Percentiles rank a stretch among this genome's conserved stretches.
Conservation (phyloP, 2,888 invertebrate genomes). For the Leucophora obtusa region DNA sequence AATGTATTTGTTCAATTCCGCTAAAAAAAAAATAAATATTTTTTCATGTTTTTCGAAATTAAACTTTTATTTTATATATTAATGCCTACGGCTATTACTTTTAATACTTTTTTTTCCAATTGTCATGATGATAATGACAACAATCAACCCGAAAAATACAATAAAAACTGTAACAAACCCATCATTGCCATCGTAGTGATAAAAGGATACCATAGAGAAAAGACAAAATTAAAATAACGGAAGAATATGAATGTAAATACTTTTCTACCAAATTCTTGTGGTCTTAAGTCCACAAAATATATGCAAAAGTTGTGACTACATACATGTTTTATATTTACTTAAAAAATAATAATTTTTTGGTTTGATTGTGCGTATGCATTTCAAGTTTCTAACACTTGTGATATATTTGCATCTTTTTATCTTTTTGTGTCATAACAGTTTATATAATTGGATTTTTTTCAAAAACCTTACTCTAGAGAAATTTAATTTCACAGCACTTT, state of each 20-base stretch:
- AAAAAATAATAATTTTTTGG: background rate
- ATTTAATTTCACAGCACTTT: too few relatives aligned
- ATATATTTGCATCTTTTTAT: conserved; percentile 21
- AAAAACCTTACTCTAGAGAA: conserved; percentile 28
- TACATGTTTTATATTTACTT: background rate
- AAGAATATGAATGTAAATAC: background rate
- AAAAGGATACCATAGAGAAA: conserved; percentile 37
- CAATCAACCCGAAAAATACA: conserved; percentile 42
- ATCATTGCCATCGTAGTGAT: conserved; percentile 47
- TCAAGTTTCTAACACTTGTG: conserved; percentile 16
- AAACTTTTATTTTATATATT: conserved; percentile 29
- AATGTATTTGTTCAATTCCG: background rate
- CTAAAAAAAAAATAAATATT: background rate
- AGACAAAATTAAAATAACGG: background rate
- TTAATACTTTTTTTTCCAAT: conserved; percentile 55
- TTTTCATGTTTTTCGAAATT: background rate
- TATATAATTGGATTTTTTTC: conserved; percentile 60
- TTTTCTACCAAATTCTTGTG: background rate
- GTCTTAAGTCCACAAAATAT: background rate
- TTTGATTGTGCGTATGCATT: conserved; percentile 37
- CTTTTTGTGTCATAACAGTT: conserved; percentile 56
- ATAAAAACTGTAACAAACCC: conserved; percentile 28
- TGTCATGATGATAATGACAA: conserved; percentile 52
- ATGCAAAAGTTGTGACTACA: background rate
- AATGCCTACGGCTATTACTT: conserved; percentile 56